Conservation (phyloP, 2,888 invertebrate genomes). For the Himalopsyche kuldschensis region DNA sequence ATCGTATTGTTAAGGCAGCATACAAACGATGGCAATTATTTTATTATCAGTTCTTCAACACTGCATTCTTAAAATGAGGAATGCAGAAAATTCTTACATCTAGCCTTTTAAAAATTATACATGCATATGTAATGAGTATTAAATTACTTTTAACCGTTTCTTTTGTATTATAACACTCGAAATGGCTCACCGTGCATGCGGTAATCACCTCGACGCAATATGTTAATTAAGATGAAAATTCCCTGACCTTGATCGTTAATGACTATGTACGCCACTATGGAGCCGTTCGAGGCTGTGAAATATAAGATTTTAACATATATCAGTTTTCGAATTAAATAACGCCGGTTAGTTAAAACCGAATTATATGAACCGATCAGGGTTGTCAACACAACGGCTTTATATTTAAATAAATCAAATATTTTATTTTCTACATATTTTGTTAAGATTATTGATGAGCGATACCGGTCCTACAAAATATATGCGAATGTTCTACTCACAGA, state of each 20-base stretch:
- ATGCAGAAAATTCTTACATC: not conserved
- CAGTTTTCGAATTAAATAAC: too few species aligned
- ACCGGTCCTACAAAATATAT: too few species aligned
- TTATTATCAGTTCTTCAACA: not conserved
- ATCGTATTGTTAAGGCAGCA: not conserved
- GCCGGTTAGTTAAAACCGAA: too few species aligned
- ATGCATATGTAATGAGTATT: constrained; percentile 32
- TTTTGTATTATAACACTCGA: constrained; percentile 28
- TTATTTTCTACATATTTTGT: too few species aligned
- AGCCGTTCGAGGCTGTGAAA: too few species aligned
- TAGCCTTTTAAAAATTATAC: constrained; percentile 21
- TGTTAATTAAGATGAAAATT: constrained; percentile 22
- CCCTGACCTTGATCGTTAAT: not conserved
- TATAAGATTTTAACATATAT: too few species aligned
- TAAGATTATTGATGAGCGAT: too few species aligned
- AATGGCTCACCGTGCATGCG: not conserved
- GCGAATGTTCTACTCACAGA: too few species aligned
- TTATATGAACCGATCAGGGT: too few species aligned
- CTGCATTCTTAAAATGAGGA: constrained; percentile 5
- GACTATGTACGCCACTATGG: not conserved
- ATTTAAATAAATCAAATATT: too few species aligned
- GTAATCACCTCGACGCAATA: constrained; percentile 13
- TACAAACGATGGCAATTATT: not conserved
- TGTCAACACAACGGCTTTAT: too few species aligned
- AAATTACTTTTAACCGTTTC: constrained; percentile 32